A percentile compares a stretch with the other conserved stretches of the same genome.
Conservation (phyloP, 2,888 invertebrate species). For the Morpho achilles region DNA sequence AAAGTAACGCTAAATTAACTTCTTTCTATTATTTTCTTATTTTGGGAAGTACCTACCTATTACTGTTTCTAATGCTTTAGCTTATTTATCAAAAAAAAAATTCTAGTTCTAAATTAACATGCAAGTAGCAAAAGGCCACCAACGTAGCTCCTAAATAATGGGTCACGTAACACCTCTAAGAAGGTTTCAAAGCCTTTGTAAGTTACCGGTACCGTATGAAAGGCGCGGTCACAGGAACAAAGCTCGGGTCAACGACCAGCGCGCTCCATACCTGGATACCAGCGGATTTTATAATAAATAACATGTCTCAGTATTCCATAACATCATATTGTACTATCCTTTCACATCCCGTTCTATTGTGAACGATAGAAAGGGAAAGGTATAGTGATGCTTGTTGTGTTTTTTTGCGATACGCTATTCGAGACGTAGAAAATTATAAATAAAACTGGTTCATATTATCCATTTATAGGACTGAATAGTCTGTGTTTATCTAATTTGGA, state of each 20-base stretch:
- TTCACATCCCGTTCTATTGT: constrained; percentile 9
- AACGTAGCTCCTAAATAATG: constrained; percentile 29
- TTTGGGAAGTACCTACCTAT: too few relatives aligned
- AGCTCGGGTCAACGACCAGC: constrained; percentile 56
- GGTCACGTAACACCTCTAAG: constrained; percentile 39
- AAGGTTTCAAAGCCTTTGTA: constrained; percentile 22
- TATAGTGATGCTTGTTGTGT: constrained; percentile 2
- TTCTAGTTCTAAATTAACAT: constrained; percentile 21
- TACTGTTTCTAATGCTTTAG: too few relatives aligned
- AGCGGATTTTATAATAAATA: constrained; percentile 21
- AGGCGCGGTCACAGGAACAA: constrained; percentile 52
- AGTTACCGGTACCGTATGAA: constrained; percentile 25
- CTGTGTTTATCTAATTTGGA: too few relatives aligned
- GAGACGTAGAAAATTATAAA: constrained; percentile 3
- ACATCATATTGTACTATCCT: constrained; percentile 10
- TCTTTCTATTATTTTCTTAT: too few relatives aligned
- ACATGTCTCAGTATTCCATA: constrained; percentile 18
- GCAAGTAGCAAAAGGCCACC: constrained; percentile 31
- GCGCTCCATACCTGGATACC: constrained; percentile 14
- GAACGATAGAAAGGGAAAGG: constrained; percentile 13
- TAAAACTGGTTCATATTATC: constrained; percentile 8
- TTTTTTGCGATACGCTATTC: constrained; percentile 7
- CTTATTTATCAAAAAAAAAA: too few relatives aligned
- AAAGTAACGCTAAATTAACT: too few relatives aligned
- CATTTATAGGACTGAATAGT: background rate